phyloP scores from a whole-genome alignment of 1,140 invertebrate genomes.

The Colletes latitarsis region DNA sequence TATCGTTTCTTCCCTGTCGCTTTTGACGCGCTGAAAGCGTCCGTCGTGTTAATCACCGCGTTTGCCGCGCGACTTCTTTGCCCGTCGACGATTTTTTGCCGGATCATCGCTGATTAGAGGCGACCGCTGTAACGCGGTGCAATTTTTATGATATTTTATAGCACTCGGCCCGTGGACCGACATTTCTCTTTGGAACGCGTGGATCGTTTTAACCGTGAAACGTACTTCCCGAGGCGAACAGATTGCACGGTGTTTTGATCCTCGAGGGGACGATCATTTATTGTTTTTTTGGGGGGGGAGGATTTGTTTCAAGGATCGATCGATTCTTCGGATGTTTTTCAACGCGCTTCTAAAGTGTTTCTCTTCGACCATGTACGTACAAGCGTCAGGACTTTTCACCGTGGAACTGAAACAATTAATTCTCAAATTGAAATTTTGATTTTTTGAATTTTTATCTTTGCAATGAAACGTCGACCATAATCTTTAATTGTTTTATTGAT shows the following conservation, averaged over 20 bases:
- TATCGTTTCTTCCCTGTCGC: conserved; percentile 13
- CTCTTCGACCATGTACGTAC: no score
- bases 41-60: conserved; percentile 22
- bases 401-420: no score
- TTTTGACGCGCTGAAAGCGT: not conserved
- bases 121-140: not conserved
- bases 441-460: no score
- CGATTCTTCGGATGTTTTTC: no score
- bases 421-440: no score
- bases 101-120: conserved; percentile 46
- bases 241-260: not conserved
- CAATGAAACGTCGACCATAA: no score
- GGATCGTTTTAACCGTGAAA: conserved; percentile 9
- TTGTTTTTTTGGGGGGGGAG: no score
- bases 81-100: conserved; percentile 21
- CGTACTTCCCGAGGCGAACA: not conserved
- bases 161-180: not conserved
- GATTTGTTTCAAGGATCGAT: no score
- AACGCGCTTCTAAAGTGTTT: no score
- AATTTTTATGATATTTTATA: conserved; percentile 30
- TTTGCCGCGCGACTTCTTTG: not conserved
- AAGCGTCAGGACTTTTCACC: no score
- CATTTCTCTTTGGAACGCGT: conserved; percentile 13
- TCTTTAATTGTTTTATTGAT: no score
- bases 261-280: not conserved